These are phyloP conservation scores for Zelostemma sp. DNA, from an alignment of 1,140 invertebrate genomes.

Conservation along the genomic window DNA sequence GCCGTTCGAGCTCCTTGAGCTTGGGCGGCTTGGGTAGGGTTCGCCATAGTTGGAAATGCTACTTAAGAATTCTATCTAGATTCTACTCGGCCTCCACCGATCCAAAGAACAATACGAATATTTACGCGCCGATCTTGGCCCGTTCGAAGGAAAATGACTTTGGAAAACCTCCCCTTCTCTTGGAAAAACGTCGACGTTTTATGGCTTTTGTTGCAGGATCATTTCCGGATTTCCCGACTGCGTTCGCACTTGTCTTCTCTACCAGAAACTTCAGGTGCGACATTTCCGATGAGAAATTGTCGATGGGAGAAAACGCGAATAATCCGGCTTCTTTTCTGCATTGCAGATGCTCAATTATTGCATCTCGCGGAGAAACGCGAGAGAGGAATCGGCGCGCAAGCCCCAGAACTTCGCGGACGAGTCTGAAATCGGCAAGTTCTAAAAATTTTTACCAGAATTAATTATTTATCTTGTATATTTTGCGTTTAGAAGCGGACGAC, in stretches of 20 bases:
- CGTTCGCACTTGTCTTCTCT: slow-evolving; percentile 84
- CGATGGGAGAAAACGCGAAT: background rate
- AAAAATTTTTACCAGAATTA: too few relatives aligned
- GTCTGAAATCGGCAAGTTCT: slow-evolving; percentile 45
- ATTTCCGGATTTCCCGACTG: slow-evolving; percentile 83
- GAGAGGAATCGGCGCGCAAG: slow-evolving; percentile 67
- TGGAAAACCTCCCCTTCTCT: too few relatives aligned
- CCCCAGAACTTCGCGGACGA: slow-evolving; percentile 53
- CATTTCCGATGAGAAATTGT: too few relatives aligned
- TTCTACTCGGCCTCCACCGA: slow-evolving; percentile 15
- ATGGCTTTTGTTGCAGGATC: slow-evolving; percentile 71
- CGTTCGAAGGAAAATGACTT: too few relatives aligned
- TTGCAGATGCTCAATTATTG: slow-evolving; percentile 96
- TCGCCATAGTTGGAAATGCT: slow-evolving; percentile 45
- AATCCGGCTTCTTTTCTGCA: slow-evolving; percentile 16
- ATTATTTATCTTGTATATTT: too few relatives aligned
- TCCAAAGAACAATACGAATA: slow-evolving; percentile 6
- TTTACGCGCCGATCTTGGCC: background rate
- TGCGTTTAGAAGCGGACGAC: slow-evolving; percentile 78
- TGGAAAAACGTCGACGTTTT: too few relatives aligned
- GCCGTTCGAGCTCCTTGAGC: too few relatives aligned
- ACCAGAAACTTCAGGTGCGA: slow-evolving; percentile 87
- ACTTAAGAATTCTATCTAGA: slow-evolving; percentile 38
- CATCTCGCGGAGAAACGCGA: slow-evolving; percentile 80
- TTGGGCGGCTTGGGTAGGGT: slow-evolving; percentile 41